Base-by-base conservation (phyloP, 2,888 invertebrate genomes). In the Eristalis intricaria region DNA sequence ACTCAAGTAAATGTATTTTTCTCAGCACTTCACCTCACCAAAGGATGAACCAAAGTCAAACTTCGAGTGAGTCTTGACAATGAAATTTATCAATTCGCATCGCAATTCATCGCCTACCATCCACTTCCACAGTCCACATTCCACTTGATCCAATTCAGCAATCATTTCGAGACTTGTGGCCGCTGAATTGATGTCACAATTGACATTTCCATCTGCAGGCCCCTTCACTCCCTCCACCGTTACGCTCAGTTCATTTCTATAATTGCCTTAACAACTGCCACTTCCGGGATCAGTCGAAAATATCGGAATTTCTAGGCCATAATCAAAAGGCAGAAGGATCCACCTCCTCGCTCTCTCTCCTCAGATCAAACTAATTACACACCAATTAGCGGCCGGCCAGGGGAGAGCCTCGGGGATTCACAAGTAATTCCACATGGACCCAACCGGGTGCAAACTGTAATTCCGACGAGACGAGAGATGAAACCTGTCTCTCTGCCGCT, bases 281-380 rank as follows among this genome's bases (percentile, higher is more conserved):
- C 68, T 76, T 68, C 29, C 76, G 35, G 60, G 63, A 40, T 65
- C 32, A 7, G n/a, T 15, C 11, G 11, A 60, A 60, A 60, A 26
- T 60, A 26, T 60, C 26, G 50, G 50, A 50, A 26, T 26, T 35
- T 23, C 26, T 38, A 61, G 38, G 50, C 50, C 50, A 50, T 75
- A 76, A 76, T 76, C 66, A 76, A 76, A 76, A 68, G 19, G 26
- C 56, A 35, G 29, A 38, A 75, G 32, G 22, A 56, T 35, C 38
- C 35, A 50, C 50, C 50, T 19, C 50, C 19, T 19, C 50, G 5
- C 19, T 50, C 50, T 8, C 50, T 50, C 50, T n/a, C 50, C 4
- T 23, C 19, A 4, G 61, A 68, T 19, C 61, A 61, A 61, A 56
- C 69, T 70, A 70, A 77, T 77, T 77, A 77, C 61, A 77, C 19